These are phyloP conservation scores for Scyliorhinus canicula DNA, from an alignment of 2,797 vertebrate species.

Conservation along the genomic window DNA sequence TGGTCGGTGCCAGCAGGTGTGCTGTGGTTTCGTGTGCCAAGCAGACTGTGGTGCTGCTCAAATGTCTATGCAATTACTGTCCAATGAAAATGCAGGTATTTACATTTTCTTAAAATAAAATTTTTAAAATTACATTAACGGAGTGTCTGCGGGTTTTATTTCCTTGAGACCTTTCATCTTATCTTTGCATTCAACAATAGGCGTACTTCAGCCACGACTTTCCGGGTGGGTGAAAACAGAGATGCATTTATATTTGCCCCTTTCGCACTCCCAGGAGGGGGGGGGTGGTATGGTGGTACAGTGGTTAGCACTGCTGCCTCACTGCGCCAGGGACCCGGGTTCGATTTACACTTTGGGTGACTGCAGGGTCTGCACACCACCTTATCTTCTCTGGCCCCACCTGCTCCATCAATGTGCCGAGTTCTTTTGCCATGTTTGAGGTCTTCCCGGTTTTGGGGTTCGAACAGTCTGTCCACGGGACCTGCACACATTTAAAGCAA, in stretches of 20 bases:
- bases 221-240: neutral
- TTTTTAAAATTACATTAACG: neutral
- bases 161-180: neutral
- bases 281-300: too few species aligned
- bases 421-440: too few species aligned
- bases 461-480: too few species aligned
- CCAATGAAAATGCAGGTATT: conserved; percentile 36
- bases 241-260: neutral
- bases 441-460: too few species aligned
- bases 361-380: too few species aligned
- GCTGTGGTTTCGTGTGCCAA: conserved; percentile 22
- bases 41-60: conserved; percentile 27
- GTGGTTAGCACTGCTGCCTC: too few species aligned
- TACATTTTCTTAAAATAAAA: conserved; percentile 35
- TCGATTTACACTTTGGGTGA: too few species aligned
- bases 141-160: neutral
- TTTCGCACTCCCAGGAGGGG: too few species aligned
- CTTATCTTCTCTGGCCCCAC: too few species aligned
- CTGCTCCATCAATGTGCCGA: too few species aligned
- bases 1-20: neutral
- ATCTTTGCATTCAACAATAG: neutral
- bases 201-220: neutral
- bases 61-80: conserved; percentile 34
- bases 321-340: too few species aligned
- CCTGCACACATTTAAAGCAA: too few species aligned